phyloP scores from a whole-genome alignment of 2,797 vertebrate genomes.

The Tamandua tetradactyla region DNA sequence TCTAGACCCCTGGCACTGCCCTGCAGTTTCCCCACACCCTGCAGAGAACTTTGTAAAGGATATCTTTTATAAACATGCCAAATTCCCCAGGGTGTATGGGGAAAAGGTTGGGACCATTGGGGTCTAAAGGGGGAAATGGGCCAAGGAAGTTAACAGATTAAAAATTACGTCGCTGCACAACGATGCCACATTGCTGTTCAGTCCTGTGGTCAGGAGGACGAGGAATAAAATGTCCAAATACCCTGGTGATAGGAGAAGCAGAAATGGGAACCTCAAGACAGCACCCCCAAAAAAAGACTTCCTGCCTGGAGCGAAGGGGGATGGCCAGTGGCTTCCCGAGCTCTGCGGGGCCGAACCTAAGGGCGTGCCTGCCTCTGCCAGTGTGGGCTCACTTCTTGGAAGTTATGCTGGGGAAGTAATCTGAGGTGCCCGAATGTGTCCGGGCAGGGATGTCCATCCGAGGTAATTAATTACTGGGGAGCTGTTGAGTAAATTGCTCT shows the following conservation, averaged over 20 bases:
- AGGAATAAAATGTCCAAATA: fast-evolving
- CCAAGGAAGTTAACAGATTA: fast-evolving
- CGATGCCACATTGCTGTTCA: fast-evolving
- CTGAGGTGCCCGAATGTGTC: fast-evolving
- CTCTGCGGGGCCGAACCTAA: neutral
- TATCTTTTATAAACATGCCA: too few species aligned
- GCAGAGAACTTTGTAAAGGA: neutral
- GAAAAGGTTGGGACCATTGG: fast-evolving
- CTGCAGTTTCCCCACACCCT: too few species aligned
- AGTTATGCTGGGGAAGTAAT: fast-evolving
- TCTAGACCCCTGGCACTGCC: neutral
- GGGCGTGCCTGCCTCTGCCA: neutral
- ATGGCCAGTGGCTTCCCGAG: neutral
- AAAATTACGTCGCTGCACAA: fast-evolving
- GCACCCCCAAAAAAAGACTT: fast-evolving
- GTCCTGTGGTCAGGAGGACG: fast-evolving
- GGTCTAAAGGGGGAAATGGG: fast-evolving
- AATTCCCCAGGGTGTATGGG: fast-evolving
- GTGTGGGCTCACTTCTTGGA: fast-evolving
- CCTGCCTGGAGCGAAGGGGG: fast-evolving
- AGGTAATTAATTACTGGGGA: fast-evolving
- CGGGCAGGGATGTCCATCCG: fast-evolving
- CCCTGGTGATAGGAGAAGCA: fast-evolving
- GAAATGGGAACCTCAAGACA: neutral
- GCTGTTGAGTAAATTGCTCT: fast-evolving